These are phyloP conservation scores for Gavia stellata DNA, from an alignment of 2,113 vertebrate genomes.

Conservation along the genomic window DNA sequence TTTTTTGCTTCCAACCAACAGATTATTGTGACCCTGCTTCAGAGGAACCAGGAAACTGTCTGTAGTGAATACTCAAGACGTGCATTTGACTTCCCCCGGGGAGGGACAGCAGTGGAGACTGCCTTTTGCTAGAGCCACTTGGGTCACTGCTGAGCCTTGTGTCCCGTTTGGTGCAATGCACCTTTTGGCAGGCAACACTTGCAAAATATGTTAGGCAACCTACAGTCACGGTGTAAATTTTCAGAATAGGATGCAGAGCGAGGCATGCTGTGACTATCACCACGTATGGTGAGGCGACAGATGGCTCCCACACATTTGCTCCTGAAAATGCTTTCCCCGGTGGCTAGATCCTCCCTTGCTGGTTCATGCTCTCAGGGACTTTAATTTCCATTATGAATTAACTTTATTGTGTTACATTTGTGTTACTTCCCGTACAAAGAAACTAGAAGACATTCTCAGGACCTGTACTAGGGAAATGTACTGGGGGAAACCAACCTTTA, in stretches of 20 bases:
- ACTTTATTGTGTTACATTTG: not conserved
- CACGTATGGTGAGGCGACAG: not conserved
- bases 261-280: not conserved
- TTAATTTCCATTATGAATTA: not conserved
- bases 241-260: not conserved
- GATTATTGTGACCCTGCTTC: not conserved
- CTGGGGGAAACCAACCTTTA: not conserved
- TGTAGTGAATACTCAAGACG: not conserved
- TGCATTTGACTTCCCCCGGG: not conserved
- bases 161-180: not conserved
- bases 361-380: not conserved
- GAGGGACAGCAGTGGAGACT: not conserved
- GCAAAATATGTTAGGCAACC: not conserved
- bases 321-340: not conserved
- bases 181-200: not conserved
- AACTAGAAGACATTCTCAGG: not conserved
- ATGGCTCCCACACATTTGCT: conserved; percentile 22
- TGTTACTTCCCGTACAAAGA: not conserved
- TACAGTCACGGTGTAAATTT: not conserved
- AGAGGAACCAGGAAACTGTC: not conserved
- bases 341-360: not conserved
- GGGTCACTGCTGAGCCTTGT: not conserved
- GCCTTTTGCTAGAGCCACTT: not conserved
- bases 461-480: accelerated
- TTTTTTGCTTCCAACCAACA: not conserved